Conservation (phyloP, 1,140 invertebrate genomes). For the Psix sp. region DNA sequence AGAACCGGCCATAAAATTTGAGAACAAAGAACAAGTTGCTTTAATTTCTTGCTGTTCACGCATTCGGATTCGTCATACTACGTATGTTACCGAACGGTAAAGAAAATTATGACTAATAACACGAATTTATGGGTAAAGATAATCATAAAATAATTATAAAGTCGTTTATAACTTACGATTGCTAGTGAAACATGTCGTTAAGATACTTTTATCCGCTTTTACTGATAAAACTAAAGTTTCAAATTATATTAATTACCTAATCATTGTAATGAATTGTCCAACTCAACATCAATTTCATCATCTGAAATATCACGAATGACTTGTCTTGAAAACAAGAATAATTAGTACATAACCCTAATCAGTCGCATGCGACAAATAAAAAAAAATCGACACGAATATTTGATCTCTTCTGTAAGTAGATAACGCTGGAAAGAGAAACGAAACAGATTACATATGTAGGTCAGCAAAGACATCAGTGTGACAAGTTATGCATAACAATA, state of each 20-base stretch:
- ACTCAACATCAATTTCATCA: background rate
- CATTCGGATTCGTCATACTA: constrained; percentile 34
- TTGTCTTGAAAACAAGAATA: no score
- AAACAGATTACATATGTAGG: constrained; percentile 43
- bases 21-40: constrained; percentile 36
- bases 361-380: no score
- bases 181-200: constrained; percentile 23
- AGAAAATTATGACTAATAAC: constrained; percentile 46
- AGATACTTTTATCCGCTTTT: background rate
- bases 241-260: constrained; percentile 10
- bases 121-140: constrained; percentile 41
- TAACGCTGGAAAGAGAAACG: constrained; percentile 3
- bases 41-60: constrained; percentile 37
- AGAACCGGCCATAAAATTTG: constrained; percentile 12
- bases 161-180: constrained; percentile 39
- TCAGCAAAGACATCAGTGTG: constrained; percentile 33
- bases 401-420: no score
- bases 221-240: constrained; percentile 10
- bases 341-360: no score
- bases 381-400: no score
- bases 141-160: constrained; percentile 51
- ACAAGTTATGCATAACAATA: constrained; percentile 49
- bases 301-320: no score
- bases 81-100: constrained; percentile 27
- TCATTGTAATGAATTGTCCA: constrained; percentile 1